phyloP scores from a whole-genome alignment of 2,888 invertebrate genomes.

The Rotaria socialis region DNA sequence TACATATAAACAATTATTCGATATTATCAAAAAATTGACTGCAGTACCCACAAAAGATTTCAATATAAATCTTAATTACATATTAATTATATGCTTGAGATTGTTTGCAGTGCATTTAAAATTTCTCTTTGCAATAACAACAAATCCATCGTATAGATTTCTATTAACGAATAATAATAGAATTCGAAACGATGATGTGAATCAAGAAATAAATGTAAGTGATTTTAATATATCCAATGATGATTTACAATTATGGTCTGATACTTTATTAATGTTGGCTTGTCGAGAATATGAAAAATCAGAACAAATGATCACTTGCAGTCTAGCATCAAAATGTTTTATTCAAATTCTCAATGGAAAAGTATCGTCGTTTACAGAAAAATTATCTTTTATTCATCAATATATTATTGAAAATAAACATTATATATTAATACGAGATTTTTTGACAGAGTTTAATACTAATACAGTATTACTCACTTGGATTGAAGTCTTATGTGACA shows the following conservation, averaged over 20 bases:
- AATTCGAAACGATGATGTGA: no score
- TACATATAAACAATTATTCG: not conserved
- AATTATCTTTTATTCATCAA: not conserved
- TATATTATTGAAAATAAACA: not conserved
- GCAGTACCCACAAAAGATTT: not conserved
- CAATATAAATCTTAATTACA: not conserved
- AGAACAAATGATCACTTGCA: not conserved
- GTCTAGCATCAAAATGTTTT: not conserved
- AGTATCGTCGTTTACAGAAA: not conserved
- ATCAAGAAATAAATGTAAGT: no score
- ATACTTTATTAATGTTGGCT: not conserved
- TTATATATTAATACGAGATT: not conserved
- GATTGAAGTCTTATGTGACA: not conserved
- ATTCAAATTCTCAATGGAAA: not conserved
- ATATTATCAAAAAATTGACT: not conserved
- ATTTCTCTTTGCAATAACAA: not conserved
- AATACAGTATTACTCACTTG: not conserved
- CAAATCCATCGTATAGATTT: not conserved
- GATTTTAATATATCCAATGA: not conserved
- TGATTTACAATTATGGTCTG: not conserved
- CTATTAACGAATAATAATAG: no score
- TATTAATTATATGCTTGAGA: not conserved
- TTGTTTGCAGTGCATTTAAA: constrained; percentile 1
- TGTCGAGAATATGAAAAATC: not conserved
- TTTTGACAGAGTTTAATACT: not conserved